Percentiles rank a stretch among this genome's conserved stretches.
phyloP scores from a whole-genome alignment of 2,797 vertebrate genomes.

The Enteromius treurensis region DNA sequence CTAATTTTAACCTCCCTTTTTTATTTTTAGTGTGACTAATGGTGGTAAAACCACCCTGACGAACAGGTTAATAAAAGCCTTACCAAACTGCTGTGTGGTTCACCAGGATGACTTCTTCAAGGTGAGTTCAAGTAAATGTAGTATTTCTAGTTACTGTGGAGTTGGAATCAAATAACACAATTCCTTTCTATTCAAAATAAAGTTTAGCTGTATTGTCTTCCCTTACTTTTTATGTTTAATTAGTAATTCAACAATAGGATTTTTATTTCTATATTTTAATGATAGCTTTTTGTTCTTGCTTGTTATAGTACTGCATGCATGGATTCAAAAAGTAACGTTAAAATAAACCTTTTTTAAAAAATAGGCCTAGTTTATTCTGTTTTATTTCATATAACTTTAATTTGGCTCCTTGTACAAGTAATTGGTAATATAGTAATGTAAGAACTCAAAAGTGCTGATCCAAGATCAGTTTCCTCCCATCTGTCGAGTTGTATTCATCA shows the following conservation, averaged over 20 bases:
- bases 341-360: neutral
- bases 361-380: neutral
- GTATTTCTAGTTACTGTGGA: neutral
- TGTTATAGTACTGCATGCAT: neutral
- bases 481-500: constrained; percentile 43
- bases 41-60: constrained; percentile 96
- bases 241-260: neutral
- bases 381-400: neutral
- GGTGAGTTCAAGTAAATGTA: constrained; percentile 73
- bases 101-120: constrained; percentile 98
- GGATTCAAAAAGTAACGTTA: neutral
- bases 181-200: neutral
- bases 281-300: neutral
- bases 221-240: neutral
- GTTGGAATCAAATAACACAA: neutral
- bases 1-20: neutral
- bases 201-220: neutral
- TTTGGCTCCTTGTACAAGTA: neutral
- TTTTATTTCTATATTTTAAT: neutral
- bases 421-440: neutral
- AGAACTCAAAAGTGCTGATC: constrained; percentile 8
- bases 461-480: constrained; percentile 22
- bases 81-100: constrained; percentile 94
- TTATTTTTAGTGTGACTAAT: constrained; percentile 85
- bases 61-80: constrained; percentile 78